These are phyloP conservation scores for Esperia sulphurella DNA, from an alignment of 2,888 invertebrate species.

Conservation along the genomic window DNA sequence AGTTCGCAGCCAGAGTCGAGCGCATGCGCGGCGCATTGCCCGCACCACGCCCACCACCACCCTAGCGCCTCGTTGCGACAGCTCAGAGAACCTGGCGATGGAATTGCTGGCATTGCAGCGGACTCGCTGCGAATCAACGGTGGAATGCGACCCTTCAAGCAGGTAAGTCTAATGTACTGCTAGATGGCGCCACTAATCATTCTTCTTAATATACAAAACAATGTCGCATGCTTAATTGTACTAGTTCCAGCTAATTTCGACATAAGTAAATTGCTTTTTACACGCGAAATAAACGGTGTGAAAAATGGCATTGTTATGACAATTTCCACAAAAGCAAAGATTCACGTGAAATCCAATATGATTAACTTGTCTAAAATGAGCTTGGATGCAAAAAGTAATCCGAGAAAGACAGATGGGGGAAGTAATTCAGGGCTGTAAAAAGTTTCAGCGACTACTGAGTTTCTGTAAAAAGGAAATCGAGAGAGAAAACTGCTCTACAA, in stretches of 20 bases:
- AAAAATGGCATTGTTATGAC: background rate
- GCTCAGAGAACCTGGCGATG: conserved; percentile 89
- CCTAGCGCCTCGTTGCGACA: conserved; percentile 93
- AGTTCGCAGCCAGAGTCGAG: conserved; percentile 91
- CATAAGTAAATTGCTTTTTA: too few relatives aligned
- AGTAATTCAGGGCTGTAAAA: conserved; percentile 4
- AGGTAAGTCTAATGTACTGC: conserved; percentile 80
- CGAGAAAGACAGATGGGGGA: conserved; percentile 8
- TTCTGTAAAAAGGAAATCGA: conserved; percentile 14
- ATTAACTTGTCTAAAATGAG: conserved; percentile 3
- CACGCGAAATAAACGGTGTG: background rate
- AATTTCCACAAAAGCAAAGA: background rate
- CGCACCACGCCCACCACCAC: conserved; percentile 82
- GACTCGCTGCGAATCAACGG: conserved; percentile 98
- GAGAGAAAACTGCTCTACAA: conserved; percentile 10
- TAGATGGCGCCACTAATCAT: conserved; percentile 55
- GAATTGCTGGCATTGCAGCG: conserved; percentile 96
- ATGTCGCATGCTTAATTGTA: background rate
- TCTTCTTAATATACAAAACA: background rate
- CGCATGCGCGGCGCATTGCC: conserved; percentile 82
- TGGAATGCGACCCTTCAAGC: conserved; percentile 96
- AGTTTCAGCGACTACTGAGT: conserved; percentile 5
- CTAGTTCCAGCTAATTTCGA: too few relatives aligned
- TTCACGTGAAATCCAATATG: conserved; percentile 1
- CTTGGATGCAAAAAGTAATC: conserved; percentile 7